A percentile compares a stretch with the other conserved stretches of the same genome.
Evolutionary conservation across 2,888 invertebrate genomes (phyloP).

Genomic region (Dolomedes plantarius): DNA sequence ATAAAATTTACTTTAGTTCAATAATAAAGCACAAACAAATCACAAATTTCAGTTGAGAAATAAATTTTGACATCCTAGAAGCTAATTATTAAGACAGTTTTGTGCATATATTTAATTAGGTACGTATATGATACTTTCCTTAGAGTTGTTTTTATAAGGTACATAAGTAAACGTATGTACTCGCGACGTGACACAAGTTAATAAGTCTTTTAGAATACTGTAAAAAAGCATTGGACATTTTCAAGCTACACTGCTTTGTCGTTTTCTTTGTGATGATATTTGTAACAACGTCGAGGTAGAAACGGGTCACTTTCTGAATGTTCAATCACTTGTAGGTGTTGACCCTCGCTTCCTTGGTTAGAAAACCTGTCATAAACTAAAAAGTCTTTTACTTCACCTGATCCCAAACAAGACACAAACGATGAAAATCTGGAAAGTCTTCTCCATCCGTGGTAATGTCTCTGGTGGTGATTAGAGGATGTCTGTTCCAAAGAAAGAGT

Average conservation of each 20-base stretch:
- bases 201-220: too few relatives aligned
- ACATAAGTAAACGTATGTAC: too few relatives aligned
- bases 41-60: too few relatives aligned
- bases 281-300: conserved; percentile 47
- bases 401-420: conserved; percentile 57
- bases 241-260: conserved; percentile 26
- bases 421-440: conserved; percentile 41
- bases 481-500: background rate
- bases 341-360: background rate
- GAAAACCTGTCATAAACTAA: conserved; percentile 16
- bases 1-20: too few relatives aligned
- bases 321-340: conserved; percentile 27
- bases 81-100: too few relatives aligned
- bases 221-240: too few relatives aligned
- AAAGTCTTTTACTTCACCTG: conserved; percentile 44
- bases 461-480: background rate
- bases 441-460: conserved; percentile 30
- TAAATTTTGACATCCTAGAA: too few relatives aligned
- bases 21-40: too few relatives aligned
- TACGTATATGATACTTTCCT: too few relatives aligned
- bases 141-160: too few relatives aligned
- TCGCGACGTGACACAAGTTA: too few relatives aligned
- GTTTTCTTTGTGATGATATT: conserved; percentile 2
- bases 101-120: too few relatives aligned
- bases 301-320: conserved; percentile 69